These are phyloP conservation scores for Hedya salicella DNA, from an alignment of 2,888 invertebrate genomes.

Conservation along the genomic window DNA sequence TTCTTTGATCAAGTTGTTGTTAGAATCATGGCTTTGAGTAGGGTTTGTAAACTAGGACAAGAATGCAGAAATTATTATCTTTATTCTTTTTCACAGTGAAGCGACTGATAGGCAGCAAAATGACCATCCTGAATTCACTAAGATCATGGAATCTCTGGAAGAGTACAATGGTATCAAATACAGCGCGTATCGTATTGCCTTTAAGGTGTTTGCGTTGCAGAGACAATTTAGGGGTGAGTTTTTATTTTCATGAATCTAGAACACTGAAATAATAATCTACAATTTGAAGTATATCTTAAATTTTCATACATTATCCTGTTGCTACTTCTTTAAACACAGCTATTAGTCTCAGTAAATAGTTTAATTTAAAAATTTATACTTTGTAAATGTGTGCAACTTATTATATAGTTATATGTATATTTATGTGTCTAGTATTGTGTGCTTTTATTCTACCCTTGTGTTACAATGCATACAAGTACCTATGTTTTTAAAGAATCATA, in stretches of 20 bases:
- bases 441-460: too few relatives aligned
- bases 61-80: constrained; percentile 34
- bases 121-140: constrained; percentile 86
- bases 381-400: too few relatives aligned
- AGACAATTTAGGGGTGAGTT: constrained; percentile 85
- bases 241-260: constrained; percentile 25
- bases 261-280: too few relatives aligned
- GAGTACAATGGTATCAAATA: constrained; percentile 90
- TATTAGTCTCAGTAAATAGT: too few relatives aligned
- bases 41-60: constrained; percentile 24
- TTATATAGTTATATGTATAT: too few relatives aligned
- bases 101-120: constrained; percentile 78
- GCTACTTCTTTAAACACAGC: too few relatives aligned
- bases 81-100: constrained; percentile 72
- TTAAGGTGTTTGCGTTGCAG: constrained; percentile 84
- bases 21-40: neutral
- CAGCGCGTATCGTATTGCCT: constrained; percentile 90
- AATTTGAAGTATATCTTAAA: too few relatives aligned
- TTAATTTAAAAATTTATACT: too few relatives aligned
- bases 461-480: too few relatives aligned
- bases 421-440: too few relatives aligned
- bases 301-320: too few relatives aligned
- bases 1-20: neutral
- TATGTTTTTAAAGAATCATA: too few relatives aligned
- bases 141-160: constrained; percentile 84